Evolutionary conservation across 2,888 invertebrate genomes (phyloP).

Genomic region (Noctua janthina): DNA sequence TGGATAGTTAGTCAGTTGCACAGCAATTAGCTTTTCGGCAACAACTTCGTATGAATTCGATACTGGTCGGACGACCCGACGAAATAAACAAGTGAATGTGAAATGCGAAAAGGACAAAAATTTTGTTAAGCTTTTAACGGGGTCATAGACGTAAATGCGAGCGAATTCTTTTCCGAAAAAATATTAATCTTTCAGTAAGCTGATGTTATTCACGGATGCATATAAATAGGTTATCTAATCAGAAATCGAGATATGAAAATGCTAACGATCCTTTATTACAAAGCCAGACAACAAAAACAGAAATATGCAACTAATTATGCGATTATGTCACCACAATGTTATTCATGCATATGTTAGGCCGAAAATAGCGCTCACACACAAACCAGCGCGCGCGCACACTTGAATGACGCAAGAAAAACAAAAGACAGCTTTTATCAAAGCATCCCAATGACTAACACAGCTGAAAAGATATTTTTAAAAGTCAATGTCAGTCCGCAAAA

Average conservation of each 20-base stretch:
- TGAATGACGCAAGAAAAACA: conserved; percentile 61
- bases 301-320: conserved; percentile 58
- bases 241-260: conserved; percentile 29
- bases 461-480: conserved; percentile 55
- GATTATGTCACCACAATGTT: conserved; percentile 57
- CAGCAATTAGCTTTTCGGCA: conserved; percentile 8
- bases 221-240: conserved; percentile 42
- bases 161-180: neutral
- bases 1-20: neutral
- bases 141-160: neutral
- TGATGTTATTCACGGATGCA: conserved; percentile 24
- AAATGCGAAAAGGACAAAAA: neutral
- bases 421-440: conserved; percentile 57
- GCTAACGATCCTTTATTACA: conserved; percentile 38
- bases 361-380: conserved; percentile 55
- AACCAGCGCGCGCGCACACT: conserved; percentile 26
- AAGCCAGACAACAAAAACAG: conserved; percentile 45
- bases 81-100: neutral
- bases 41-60: neutral
- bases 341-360: conserved; percentile 41
- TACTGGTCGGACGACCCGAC: neutral
- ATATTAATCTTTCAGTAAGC: conserved; percentile 11
- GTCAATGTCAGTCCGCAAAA: conserved; percentile 57
- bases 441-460: conserved; percentile 51
- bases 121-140: neutral